Conservation (phyloP, 2,797 vertebrate species). For the Anguilla obscura region DNA sequence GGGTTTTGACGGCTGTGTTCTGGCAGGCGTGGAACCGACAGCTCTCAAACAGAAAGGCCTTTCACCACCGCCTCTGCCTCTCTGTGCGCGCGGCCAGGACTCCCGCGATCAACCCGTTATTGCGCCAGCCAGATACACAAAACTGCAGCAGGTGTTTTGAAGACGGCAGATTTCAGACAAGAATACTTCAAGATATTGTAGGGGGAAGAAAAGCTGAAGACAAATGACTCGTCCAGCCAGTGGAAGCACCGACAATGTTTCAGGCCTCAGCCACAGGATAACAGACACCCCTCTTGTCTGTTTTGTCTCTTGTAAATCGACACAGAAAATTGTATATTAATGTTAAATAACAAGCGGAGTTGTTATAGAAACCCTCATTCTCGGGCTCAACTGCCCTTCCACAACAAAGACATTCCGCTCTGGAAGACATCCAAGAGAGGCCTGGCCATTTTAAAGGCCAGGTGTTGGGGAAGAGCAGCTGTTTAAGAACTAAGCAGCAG, state of each 20-base stretch:
- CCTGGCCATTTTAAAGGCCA: background rate
- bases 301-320: background rate
- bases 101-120: background rate
- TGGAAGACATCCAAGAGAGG: background rate
- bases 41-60: conserved; percentile 18
- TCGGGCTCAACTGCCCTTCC: background rate
- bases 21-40: conserved; percentile 21
- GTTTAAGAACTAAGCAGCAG: background rate
- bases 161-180: background rate
- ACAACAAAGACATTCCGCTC: background rate
- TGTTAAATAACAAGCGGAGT: background rate
- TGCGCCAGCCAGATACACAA: background rate
- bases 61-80: background rate
- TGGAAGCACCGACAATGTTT: background rate
- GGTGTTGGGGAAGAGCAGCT: background rate
- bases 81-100: background rate
- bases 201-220: background rate
- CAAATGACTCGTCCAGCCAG: background rate
- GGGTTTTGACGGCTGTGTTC: conserved; percentile 8
- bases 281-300: background rate
- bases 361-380: background rate
- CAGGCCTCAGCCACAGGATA: background rate
- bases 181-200: background rate
- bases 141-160: background rate
- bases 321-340: background rate